A percentile compares a stretch with the other conserved stretches of the same genome.
phyloP scores from a whole-genome alignment of 2,797 vertebrate genomes.

The Megaceryle alcyon region DNA sequence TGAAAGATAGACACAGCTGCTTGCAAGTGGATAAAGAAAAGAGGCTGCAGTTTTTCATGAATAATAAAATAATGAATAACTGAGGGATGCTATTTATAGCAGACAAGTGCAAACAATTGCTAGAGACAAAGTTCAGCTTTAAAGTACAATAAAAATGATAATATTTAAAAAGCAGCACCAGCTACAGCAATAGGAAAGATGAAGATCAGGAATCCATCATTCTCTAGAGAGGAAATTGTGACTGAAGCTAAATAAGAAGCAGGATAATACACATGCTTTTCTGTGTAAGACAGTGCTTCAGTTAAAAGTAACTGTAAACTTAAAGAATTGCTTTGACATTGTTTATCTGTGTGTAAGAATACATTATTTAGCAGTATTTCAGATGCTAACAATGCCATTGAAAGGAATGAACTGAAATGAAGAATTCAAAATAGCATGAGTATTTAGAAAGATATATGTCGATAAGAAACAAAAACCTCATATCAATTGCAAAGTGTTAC shows the following conservation, averaged over 20 bases:
- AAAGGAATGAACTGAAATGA: constrained; percentile 22
- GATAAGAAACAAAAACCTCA: constrained; percentile 3
- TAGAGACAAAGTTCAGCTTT: not conserved
- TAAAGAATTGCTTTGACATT: constrained; percentile 8
- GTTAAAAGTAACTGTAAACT: not conserved
- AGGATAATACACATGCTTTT: not conserved
- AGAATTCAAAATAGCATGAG: not conserved
- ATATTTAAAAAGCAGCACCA: not conserved
- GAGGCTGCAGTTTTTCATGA: not conserved
- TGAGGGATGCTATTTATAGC: constrained; percentile 11
- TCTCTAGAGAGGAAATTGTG: constrained; percentile 21
- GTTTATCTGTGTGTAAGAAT: not conserved
- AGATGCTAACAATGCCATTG: not conserved
- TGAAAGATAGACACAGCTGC: not conserved
- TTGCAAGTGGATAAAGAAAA: constrained; percentile 14
- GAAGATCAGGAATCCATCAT: not conserved
- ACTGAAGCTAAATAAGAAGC: not conserved
- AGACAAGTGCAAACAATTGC: constrained; percentile 2
- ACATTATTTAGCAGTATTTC: not conserved
- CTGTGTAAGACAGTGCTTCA: not conserved
- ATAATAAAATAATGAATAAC: constrained; percentile 44
- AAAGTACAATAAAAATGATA: not conserved
- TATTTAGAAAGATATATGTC: not conserved
- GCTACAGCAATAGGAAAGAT: not conserved
- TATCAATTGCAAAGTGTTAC: not conserved